Evolutionary conservation across 2,888 invertebrate genomes (phyloP), one percentile per base, ranked within the genome.

Genomic region (Melieria omissa): DNA sequence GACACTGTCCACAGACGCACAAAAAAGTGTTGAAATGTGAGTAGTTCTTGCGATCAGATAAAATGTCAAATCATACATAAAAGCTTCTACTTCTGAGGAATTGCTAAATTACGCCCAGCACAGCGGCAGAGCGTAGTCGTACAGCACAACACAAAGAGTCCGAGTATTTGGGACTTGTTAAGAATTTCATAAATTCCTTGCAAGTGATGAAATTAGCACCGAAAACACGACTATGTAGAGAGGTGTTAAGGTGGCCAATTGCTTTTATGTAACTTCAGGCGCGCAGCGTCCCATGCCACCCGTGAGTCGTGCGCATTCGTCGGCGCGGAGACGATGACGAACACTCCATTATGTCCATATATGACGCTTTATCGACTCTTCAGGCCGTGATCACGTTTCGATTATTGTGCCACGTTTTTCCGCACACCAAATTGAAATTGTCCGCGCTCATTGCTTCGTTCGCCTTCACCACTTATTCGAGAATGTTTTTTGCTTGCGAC

Each of bases 281-380:
- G 47, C 14, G 9, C 5, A 4, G 62, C n/a, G 47, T 7, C 44
- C 29, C 4, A 3, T 70, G 62, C 72, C 67, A 71, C 70, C 62
- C 61, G 42, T 16, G 67, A 60, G 7, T 60, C 52, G 44, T 67
- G 60, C 60, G 47, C 71, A 46, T 45, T 41, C 42, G 41, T 54
- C 47, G 72, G 61, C 45, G 70, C 54, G 77, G 81, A 76, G 45
- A 65, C 73, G 80, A 77, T 79, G 80, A 76, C 79, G 63, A 67
- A 46, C 61, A 81, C 81, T 79, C 80, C 80, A 82, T 82, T 83
- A 84, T 84, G 82, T 80, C 82, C 82, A 83, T 81, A 82, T 82
- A 83, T 80, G 83, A 80, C 78, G 79, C 77, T 77, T 78, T 45
- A 57, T 62, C 58, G 49, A 57, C 62, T 62, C 63, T 58, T 71